Evolutionary conservation across 2,888 invertebrate genomes (phyloP).

Genomic region (Apamea crenata): DNA sequence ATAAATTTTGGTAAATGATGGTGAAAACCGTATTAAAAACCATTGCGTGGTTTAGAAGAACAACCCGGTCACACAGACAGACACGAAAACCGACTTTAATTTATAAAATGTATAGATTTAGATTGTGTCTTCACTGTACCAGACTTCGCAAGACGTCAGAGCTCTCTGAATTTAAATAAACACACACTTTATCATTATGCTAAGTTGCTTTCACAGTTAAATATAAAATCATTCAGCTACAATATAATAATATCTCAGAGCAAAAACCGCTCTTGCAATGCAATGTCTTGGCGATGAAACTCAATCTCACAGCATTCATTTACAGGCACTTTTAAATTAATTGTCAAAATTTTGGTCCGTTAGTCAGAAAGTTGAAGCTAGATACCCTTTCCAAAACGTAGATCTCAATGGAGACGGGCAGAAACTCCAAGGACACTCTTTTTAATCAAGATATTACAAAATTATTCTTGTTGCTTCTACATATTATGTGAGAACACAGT

Average conservation of each 20-base stretch:
- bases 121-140: not conserved
- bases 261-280: not conserved
- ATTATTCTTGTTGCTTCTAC: not conserved
- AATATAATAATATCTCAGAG: not conserved
- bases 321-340: not conserved
- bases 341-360: not conserved
- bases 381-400: not conserved
- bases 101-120: not conserved
- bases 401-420: not conserved
- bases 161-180: slow-evolving; percentile 1
- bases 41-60: not conserved
- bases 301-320: not conserved
- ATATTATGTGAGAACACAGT: not conserved
- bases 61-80: not conserved
- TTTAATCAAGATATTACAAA: not conserved
- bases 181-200: not conserved
- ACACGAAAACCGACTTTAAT: not conserved
- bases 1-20: no score
- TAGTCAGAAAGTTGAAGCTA: not conserved
- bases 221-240: not conserved
- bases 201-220: not conserved
- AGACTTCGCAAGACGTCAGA: not conserved
- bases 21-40: not conserved
- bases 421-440: not conserved
- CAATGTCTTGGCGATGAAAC: not conserved